Conservation (phyloP, 2,888 invertebrate species). For the Venusia cambrica region DNA sequence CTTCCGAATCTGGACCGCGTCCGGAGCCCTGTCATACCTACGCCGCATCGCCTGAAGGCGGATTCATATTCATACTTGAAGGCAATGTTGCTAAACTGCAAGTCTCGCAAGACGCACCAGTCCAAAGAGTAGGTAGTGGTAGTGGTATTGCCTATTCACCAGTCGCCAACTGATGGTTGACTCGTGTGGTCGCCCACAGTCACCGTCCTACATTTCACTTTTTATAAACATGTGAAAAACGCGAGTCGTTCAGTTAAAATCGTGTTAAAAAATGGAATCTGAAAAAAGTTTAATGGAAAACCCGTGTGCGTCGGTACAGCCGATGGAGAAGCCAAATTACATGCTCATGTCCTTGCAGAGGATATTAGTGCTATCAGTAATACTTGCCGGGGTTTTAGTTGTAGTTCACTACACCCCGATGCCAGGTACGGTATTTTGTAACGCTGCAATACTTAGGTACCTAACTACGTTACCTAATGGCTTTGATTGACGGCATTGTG, state of each 20-base stretch:
- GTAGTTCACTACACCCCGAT: conserved; percentile 87
- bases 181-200: conserved; percentile 60
- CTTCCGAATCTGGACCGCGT: conserved; percentile 59
- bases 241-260: conserved; percentile 10
- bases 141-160: too few species aligned
- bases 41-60: conserved; percentile 38
- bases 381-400: conserved; percentile 84
- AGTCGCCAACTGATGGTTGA: conserved; percentile 61
- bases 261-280: conserved; percentile 47
- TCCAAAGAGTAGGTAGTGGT: too few species aligned
- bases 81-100: conserved; percentile 46
- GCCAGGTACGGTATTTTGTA: conserved; percentile 77
- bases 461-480: not conserved
- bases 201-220: conserved; percentile 23
- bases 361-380: conserved; percentile 83
- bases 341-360: conserved; percentile 83
- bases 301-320: conserved; percentile 34
- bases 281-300: conserved; percentile 49
- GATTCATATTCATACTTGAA: conserved; percentile 27
- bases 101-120: conserved; percentile 27
- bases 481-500: conserved; percentile 4
- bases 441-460: conserved; percentile 2
- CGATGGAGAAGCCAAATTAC: conserved; percentile 70
- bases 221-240: conserved; percentile 20
- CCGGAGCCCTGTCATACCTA: conserved; percentile 29